Percentiles rank a stretch among this genome's conserved stretches.
Evolutionary conservation across 2,888 invertebrate species (phyloP).

Genomic region (Morinoia aosen): DNA sequence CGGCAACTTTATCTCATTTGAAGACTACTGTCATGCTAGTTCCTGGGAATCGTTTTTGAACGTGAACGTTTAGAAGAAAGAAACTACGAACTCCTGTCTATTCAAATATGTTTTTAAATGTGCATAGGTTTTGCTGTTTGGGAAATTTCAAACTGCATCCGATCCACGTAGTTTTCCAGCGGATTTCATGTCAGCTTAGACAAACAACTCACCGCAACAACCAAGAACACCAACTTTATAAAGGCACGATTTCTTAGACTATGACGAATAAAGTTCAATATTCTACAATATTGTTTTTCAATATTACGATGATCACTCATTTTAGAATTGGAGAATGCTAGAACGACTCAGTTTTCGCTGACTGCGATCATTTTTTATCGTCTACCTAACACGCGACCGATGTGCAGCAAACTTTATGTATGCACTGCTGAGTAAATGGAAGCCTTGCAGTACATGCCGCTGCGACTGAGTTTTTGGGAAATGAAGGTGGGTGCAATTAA

Average conservation of each 20-base stretch:
- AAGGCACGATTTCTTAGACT: slow-evolving; percentile 41
- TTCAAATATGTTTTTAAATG: not conserved
- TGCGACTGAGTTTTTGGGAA: too few relatives aligned
- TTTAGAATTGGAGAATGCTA: not conserved
- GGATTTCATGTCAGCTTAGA: not conserved
- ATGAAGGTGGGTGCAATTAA: too few relatives aligned
- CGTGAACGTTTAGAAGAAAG: not conserved
- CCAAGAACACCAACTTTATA: slow-evolving; percentile 11
- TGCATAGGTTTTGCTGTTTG: not conserved
- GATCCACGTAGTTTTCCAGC: not conserved
- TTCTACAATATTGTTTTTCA: not conserved
- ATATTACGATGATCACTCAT: not conserved
- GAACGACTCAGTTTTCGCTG: not conserved
- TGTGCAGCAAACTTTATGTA: not conserved
- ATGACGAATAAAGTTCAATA: not conserved
- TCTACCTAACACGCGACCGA: not conserved
- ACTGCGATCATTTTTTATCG: not conserved
- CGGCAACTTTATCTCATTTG: not conserved
- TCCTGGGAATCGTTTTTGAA: not conserved
- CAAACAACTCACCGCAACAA: not conserved
- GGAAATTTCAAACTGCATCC: not conserved
- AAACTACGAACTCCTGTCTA: not conserved
- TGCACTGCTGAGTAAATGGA: slow-evolving; percentile 9
- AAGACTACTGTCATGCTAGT: slow-evolving; percentile 16
- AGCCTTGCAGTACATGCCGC: slow-evolving; percentile 14